These are phyloP conservation scores for Myopa testacea DNA, from an alignment of 2,888 invertebrate species.

Conservation along the genomic window DNA sequence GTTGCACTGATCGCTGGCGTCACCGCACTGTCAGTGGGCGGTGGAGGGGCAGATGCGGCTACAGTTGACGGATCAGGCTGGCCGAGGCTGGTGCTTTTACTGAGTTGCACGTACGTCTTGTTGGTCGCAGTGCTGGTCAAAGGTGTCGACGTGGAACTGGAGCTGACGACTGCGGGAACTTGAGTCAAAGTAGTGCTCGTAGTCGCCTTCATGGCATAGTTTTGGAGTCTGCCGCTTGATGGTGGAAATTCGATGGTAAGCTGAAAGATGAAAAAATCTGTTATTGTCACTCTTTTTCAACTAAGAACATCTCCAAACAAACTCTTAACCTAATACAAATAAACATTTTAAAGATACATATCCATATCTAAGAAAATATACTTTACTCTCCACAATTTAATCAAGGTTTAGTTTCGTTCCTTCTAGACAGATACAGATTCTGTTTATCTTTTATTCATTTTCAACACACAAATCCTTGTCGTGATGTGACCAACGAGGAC, in stretches of 20 bases:
- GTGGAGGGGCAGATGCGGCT: slow-evolving; percentile 44
- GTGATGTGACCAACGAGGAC: slow-evolving; percentile 45
- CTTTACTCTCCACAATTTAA: neutral
- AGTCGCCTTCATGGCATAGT: slow-evolving; percentile 64
- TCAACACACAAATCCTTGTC: slow-evolving; percentile 42
- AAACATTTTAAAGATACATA: neutral
- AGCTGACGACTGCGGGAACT: slow-evolving; percentile 45
- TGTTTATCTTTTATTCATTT: slow-evolving; percentile 38
- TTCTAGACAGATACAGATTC: neutral
- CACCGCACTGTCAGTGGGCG: slow-evolving; percentile 44
- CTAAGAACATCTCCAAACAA: too few species aligned
- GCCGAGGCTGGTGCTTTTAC: neutral
- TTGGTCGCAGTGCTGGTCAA: slow-evolving; percentile 13
- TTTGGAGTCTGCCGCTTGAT: neutral
- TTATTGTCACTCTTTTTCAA: too few species aligned
- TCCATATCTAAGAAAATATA: neutral
- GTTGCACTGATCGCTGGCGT: slow-evolving; percentile 44
- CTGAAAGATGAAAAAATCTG: neutral
- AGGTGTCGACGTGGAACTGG: slow-evolving; percentile 41
- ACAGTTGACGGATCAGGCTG: neutral
- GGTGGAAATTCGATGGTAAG: neutral
- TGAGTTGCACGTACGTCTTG: neutral
- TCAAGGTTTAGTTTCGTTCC: neutral
- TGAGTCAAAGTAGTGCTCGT: slow-evolving; percentile 49
- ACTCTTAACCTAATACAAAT: too few species aligned